Evolutionary conservation across 1,140 invertebrate species (phyloP).

Genomic region (Tetramorium alpestre): DNA sequence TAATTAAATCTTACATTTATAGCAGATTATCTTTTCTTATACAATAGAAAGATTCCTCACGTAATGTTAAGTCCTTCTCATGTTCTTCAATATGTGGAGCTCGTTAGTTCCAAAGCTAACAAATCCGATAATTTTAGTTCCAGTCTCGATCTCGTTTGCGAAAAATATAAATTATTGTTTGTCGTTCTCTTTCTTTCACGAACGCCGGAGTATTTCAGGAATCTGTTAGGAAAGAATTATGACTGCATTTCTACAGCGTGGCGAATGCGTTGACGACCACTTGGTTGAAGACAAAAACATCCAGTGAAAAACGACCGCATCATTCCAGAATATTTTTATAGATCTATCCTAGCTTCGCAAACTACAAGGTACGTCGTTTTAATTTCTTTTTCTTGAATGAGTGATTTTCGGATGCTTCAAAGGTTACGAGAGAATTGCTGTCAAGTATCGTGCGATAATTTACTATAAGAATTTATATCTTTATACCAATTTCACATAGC

Average conservation of each 20-base stretch:
- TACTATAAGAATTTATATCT: not conserved
- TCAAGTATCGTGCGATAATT: not conserved
- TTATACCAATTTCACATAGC: not conserved
- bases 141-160: slow-evolving; percentile 19
- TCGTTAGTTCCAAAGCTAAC: not conserved
- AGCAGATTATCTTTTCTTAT: not conserved
- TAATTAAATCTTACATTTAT: slow-evolving; percentile 60
- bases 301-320: slow-evolving; percentile 45
- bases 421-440: not conserved
- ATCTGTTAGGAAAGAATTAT: slow-evolving; percentile 50
- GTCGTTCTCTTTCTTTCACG: slow-evolving; percentile 18
- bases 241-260: not conserved
- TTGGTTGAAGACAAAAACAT: slow-evolving; percentile 44
- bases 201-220: slow-evolving; percentile 35
- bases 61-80: not conserved
- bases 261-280: slow-evolving; percentile 10
- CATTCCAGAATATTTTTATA: slow-evolving; percentile 42
- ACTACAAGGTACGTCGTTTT: slow-evolving; percentile 9
- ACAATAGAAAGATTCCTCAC: slow-evolving; percentile 10
- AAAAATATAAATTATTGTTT: slow-evolving; percentile 60
- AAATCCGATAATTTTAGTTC: slow-evolving; percentile 43
- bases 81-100: not conserved
- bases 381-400: slow-evolving; percentile 17
- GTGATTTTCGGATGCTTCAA: not conserved
- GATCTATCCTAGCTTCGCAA: not conserved